These are phyloP conservation scores for Lasioglossum lativentre DNA, from an alignment of 2,888 invertebrate genomes.

Conservation along the genomic window DNA sequence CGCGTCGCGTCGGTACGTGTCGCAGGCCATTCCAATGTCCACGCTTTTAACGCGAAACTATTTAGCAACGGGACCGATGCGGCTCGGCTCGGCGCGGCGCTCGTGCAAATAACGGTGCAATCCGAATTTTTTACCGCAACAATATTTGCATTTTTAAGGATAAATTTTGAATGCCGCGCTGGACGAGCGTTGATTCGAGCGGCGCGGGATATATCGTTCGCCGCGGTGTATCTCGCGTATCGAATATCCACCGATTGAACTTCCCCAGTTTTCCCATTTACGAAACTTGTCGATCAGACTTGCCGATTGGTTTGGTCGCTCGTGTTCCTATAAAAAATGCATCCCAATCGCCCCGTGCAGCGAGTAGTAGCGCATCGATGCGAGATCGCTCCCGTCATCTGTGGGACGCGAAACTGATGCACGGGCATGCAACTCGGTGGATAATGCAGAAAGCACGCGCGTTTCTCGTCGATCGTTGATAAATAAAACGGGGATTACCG, in stretches of 20 bases:
- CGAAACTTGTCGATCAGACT: conserved; percentile 1
- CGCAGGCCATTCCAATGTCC: conserved; percentile 4
- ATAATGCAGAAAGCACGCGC: conserved; percentile 16
- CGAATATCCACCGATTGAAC: not conserved
- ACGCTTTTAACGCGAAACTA: not conserved
- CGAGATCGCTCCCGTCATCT: conserved; percentile 31
- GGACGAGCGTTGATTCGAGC: not conserved
- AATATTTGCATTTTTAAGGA: conserved; percentile 11
- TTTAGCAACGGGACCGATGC: not conserved
- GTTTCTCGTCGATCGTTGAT: conserved; percentile 13
- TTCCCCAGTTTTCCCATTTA: not conserved
- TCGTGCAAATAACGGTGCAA: not conserved
- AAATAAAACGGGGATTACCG: not conserved
- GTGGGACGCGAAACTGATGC: not conserved
- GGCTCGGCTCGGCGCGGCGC: not conserved
- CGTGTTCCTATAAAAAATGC: not conserved
- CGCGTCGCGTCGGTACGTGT: not conserved
- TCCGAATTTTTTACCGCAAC: conserved; percentile 16
- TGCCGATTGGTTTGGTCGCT: not conserved
- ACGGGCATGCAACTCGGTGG: not conserved
- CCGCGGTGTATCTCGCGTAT: not conserved
- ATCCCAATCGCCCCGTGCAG: not conserved
- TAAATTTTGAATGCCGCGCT: conserved; percentile 4
- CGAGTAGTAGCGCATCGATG: not conserved
- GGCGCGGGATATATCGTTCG: not conserved